A percentile compares a stretch with the other conserved stretches of the same genome.
These are phyloP conservation scores for Lepidurus arcticus DNA, from an alignment of 1,140 invertebrate genomes.

Conservation along the genomic window DNA sequence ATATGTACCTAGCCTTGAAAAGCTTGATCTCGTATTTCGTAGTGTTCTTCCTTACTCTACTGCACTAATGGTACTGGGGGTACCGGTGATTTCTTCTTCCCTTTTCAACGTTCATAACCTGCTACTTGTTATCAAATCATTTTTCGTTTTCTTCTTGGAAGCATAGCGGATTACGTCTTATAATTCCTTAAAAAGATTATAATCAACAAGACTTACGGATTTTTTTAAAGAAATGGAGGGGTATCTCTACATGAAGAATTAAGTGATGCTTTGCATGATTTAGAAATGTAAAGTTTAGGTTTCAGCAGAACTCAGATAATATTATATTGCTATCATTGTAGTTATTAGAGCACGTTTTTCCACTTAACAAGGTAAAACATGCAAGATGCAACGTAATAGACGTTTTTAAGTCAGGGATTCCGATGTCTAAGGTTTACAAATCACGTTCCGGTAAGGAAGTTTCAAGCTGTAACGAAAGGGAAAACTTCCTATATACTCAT, in stretches of 20 bases:
- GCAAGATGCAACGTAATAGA: background rate
- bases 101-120: background rate
- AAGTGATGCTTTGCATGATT: no score
- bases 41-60: background rate
- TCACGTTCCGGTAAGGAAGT: conserved; percentile 17
- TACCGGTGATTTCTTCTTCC: background rate
- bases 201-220: no score
- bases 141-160: background rate
- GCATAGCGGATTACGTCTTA: background rate
- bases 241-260: no score
- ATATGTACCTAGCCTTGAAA: background rate
- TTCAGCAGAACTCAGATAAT: no score
- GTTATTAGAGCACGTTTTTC: background rate
- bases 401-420: background rate
- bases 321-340: background rate
- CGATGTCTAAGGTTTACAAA: background rate
- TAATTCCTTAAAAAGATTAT: background rate
- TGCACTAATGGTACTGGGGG: background rate
- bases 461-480: conserved; percentile 2
- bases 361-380: background rate
- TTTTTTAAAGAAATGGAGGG: no score
- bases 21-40: background rate
- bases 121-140: background rate
- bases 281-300: no score
- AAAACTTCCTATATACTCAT: background rate